phyloP scores from a whole-genome alignment of 2,113 vertebrate genomes.

The Oxyruncus cristatus region DNA sequence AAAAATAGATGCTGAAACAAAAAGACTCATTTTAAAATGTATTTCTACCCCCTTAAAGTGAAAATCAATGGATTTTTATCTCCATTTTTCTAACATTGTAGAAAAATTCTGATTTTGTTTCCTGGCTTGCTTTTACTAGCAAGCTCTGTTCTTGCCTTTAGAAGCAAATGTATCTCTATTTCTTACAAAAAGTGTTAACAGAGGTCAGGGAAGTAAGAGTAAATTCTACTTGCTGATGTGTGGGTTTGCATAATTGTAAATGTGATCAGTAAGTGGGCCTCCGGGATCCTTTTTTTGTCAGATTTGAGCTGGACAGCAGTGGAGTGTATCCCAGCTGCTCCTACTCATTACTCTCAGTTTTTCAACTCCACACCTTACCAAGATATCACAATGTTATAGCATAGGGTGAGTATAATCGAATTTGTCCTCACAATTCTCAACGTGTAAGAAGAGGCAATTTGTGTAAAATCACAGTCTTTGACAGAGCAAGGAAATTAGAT shows the following conservation, averaged over 20 bases:
- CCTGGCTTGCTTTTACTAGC: not conserved
- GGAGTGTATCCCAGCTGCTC: not conserved
- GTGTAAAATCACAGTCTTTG: not conserved
- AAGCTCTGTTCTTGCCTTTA: not conserved
- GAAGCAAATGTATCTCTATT: not conserved
- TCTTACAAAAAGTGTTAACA: not conserved
- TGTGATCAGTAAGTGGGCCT: not conserved
- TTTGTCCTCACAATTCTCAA: not conserved
- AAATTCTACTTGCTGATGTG: not conserved
- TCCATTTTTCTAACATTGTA: not conserved
- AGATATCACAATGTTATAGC: not conserved
- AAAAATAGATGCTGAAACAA: not conserved
- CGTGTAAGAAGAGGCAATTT: not conserved
- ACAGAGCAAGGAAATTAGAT: not conserved
- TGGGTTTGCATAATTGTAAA: not conserved
- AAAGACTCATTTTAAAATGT: not conserved
- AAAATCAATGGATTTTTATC: not conserved
- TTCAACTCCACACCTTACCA: not conserved
- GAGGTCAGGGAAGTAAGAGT: not conserved
- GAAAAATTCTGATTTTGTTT: not conserved
- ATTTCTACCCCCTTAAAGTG: not conserved
- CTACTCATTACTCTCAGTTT: not conserved
- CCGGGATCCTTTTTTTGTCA: not conserved
- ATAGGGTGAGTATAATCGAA: not conserved
- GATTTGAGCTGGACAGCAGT: not conserved